Base-by-base conservation (phyloP, 2,113 vertebrate genomes). In the Electrona antarctica region DNA sequence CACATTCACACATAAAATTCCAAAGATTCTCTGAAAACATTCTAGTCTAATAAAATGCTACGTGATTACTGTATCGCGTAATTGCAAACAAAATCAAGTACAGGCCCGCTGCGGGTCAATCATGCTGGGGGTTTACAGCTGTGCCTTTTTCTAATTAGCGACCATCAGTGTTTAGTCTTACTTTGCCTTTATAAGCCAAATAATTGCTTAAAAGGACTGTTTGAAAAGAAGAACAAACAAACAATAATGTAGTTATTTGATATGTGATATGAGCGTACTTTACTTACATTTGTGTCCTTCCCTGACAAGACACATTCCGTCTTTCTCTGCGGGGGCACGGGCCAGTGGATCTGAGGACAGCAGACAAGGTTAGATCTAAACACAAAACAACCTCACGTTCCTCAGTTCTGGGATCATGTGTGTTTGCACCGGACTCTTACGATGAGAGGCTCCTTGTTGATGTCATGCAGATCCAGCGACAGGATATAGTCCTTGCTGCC, bases 401-500 rank as follows among this genome's bases (percentile, higher is more conserved):
- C 45, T 33, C 33, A 50, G 14, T 28, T 51, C 1, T 55, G 57
- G 45, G 58, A 67, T 71, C 11, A 50, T 4, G 33, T 41, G 8
- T 50, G 7, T 64, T 48, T 55, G 4, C 11, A 51, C 58, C 57
- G 15, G 63, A 73, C n/a, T 76, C 94, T 98, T 95, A 99, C 97
- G 7, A 98, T 98, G 83, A 99, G 95, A 5, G 98, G 98, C 88
- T 99, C 97, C 60, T 97, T 96, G 92, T 99, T 99, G 95, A 99
- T 99, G 92, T 99, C 97, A 0, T 99, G 96, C 64, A 99, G 94
- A 83, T 99, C 97, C 91, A 99, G 89, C 0, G 98, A 98, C 41
- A 99, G 94, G 87, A 99, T 93, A 0, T 97, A 98, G 92, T 99
- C 97, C 90, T 98, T 99, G 95, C 97, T 98, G 88, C 97, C 98